Percentiles rank a stretch among this genome's conserved stretches.
These are phyloP conservation scores for Chlorodrepanis virens DNA, from an alignment of 2,113 vertebrate genomes.

Conservation along the genomic window DNA sequence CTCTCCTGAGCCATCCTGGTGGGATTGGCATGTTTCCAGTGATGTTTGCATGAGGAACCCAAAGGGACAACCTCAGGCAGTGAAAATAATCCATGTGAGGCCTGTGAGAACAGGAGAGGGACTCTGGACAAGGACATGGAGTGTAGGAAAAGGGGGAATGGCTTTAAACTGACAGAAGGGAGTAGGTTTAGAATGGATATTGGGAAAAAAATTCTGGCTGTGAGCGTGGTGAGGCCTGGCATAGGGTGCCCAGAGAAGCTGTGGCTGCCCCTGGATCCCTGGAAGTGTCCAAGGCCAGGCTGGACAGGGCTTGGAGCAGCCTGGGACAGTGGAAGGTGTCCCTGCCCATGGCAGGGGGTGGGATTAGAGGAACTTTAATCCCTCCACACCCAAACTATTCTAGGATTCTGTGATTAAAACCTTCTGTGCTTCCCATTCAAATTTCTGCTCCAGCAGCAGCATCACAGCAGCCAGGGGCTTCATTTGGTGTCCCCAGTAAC, in stretches of 20 bases:
- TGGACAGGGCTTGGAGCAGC: rapidly evolving
- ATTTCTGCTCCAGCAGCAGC: not conserved
- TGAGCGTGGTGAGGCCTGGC: rapidly evolving
- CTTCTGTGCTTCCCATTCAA: not conserved
- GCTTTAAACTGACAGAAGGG: not conserved
- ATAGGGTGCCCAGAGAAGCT: not conserved
- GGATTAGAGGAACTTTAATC: not conserved
- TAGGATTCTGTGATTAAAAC: not conserved
- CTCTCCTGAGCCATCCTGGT: not conserved
- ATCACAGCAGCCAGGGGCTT: not conserved
- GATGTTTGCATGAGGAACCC: rapidly evolving
- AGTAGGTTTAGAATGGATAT: not conserved
- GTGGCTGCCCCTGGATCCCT: not conserved
- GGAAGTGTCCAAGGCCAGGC: rapidly evolving
- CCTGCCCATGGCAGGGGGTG: not conserved
- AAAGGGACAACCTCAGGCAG: not conserved
- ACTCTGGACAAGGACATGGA: not conserved
- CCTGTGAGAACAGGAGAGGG: not conserved
- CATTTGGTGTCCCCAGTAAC: not conserved
- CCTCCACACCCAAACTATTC: not conserved
- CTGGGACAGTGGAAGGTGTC: rapidly evolving
- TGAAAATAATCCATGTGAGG: not conserved
- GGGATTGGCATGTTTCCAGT: not conserved
- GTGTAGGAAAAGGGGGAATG: not conserved
- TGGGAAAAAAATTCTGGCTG: not conserved